Percentiles rank a stretch among this genome's conserved stretches.
Conservation (phyloP, 2,797 vertebrate genomes). For the Chelon labrosus region DNA sequence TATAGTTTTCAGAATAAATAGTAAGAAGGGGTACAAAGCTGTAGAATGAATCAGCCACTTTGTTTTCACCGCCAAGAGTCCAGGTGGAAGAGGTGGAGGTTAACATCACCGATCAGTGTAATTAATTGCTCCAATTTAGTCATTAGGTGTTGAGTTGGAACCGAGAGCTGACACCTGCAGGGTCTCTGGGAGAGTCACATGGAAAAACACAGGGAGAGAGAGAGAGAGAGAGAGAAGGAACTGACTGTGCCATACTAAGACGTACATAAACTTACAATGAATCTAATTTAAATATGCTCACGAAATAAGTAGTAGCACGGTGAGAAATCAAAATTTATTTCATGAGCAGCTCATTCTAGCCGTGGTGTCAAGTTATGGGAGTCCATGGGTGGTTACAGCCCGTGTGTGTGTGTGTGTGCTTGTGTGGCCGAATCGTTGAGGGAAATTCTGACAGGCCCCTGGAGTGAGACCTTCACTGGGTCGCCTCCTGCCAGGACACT, state of each 20-base stretch:
- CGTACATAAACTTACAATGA: conserved; percentile 29
- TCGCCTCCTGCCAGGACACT: conserved; percentile 55
- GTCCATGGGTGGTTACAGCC: background rate
- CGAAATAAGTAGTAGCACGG: conserved; percentile 6
- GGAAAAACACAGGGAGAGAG: background rate
- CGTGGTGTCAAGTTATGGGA: background rate
- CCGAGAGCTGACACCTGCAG: conserved; percentile 60
- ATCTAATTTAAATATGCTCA: conserved; percentile 27
- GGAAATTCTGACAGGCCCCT: conserved; percentile 43
- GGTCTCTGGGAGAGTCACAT: conserved; percentile 44
- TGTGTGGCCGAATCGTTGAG: conserved; percentile 5
- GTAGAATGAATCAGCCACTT: conserved; percentile 46
- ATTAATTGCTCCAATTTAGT: conserved; percentile 78
- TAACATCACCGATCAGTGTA: conserved; percentile 73
- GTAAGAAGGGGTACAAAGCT: conserved; percentile 15
- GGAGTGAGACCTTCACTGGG: conserved; percentile 55
- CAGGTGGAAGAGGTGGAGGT: conserved; percentile 77
- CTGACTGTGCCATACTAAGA: conserved; percentile 16
- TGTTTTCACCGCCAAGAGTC: conserved; percentile 57
- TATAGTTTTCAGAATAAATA: conserved; percentile 29
- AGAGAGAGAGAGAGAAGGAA: background rate
- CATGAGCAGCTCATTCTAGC: background rate
- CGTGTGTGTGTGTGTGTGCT: background rate
- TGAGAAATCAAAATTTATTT: conserved; percentile 11
- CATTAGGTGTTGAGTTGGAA: conserved; percentile 69